A percentile compares a stretch with the other conserved stretches of the same genome.
These are phyloP conservation scores for Cylloceria caligata DNA, from an alignment of 2,888 invertebrate species.

Conservation along the genomic window DNA sequence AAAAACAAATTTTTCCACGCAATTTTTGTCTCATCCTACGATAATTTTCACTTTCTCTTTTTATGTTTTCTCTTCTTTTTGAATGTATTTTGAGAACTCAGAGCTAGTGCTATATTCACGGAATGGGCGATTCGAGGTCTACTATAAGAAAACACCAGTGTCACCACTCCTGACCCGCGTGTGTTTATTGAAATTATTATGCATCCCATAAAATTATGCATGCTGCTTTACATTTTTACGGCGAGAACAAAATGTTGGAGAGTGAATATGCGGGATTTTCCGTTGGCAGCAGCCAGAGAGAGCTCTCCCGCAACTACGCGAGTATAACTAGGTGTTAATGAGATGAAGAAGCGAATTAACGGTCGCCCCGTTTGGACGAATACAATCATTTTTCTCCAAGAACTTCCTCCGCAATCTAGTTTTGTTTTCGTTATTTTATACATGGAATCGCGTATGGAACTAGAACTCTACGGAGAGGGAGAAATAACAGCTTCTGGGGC, in stretches of 20 bases:
- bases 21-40: background rate
- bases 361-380: slow-evolving; percentile 40
- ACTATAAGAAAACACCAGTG: slow-evolving; percentile 8
- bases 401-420: slow-evolving; percentile 45
- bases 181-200: slow-evolving; percentile 74
- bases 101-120: background rate
- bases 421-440: slow-evolving; percentile 3
- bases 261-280: slow-evolving; percentile 13
- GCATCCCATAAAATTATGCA: slow-evolving; percentile 64
- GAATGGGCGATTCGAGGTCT: background rate
- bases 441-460: background rate
- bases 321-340: slow-evolving; percentile 60
- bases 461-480: background rate
- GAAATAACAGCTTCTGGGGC: slow-evolving; percentile 34
- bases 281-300: slow-evolving; percentile 26
- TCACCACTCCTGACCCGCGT: slow-evolving; percentile 6
- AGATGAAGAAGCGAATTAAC: slow-evolving; percentile 64
- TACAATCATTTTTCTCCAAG: slow-evolving; percentile 56
- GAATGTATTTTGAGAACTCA: slow-evolving; percentile 1
- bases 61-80: background rate
- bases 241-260: background rate
- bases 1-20: slow-evolving; percentile 8
- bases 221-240: slow-evolving; percentile 72
- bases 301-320: slow-evolving; percentile 28
- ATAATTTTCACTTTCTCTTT: background rate